Evolutionary conservation across 2,888 invertebrate species (phyloP), one percentile per base, ranked within the genome.

Genomic region (Dendrolimus houi): DNA sequence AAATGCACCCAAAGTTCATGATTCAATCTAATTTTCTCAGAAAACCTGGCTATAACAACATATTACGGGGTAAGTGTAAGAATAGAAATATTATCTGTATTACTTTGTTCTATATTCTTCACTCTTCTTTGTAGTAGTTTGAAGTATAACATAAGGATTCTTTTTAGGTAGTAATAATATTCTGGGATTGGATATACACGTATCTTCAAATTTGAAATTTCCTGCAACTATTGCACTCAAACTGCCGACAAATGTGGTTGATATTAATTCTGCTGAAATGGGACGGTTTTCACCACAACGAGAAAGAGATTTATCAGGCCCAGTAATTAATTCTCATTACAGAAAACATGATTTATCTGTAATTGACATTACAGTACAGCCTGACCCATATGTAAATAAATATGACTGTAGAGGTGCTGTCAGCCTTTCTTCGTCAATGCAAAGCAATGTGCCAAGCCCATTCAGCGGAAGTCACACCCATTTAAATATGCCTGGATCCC

Each of bases 401-500:
- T 95, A 95, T 79, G 94, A 95, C 69, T 94, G 94, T 62, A 87
- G 87, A 55, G 94, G 94, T 1, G 92, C 93, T 9, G 92, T 95
- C 0, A 94, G 92, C 72, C 83, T 95, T 9, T 93, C 92, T 61
- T 93, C 94, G 1, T 92, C 92, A 0, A 95, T 95, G 95, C 95
- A 95, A 74, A 94, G 93, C 60, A 95, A 94, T 79, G 95, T 95
- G 0, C 95, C 95, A 0, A 92, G 92, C 60, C 95, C 95, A 1
- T 94, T 93, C 64, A 92, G 91, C 62, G 92, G 92, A 1, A 89
- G 91, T 62, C 84, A 92, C 62, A 93, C 92, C n/a, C 94, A 95
- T 70, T 82, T 94, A n/a, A 93, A 93, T 66, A 95, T 95, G 95
- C 95, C 95, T 0, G 95, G 95, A 1, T 94, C 95, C 1, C 93